A percentile compares a stretch with the other conserved stretches of the same genome.
Evolutionary conservation across 2,888 invertebrate genomes (phyloP).

Genomic region (Drosophila lacicola): DNA sequence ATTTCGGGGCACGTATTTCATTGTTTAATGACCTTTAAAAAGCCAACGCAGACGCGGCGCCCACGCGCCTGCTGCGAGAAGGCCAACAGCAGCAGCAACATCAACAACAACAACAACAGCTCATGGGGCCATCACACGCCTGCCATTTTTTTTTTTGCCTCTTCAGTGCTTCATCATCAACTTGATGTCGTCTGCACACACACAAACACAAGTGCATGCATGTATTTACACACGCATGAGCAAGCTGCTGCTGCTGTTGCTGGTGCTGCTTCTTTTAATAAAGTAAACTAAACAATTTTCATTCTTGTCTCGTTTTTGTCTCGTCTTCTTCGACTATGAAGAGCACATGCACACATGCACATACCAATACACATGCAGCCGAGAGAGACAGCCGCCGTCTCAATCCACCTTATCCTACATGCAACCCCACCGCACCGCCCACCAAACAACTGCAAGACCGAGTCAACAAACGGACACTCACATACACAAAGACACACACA

Average conservation of each 20-base stretch:
- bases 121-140: constrained; percentile 40
- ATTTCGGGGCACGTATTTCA: constrained; percentile 69
- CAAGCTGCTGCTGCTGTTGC: constrained; percentile 13
- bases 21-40: constrained; percentile 82
- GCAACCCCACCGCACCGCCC: constrained; percentile 36
- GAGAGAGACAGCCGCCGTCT: constrained; percentile 22
- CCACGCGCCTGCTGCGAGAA: constrained; percentile 58
- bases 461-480: constrained; percentile 78
- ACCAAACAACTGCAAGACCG: constrained; percentile 55
- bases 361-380: constrained; percentile 25
- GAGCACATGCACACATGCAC: constrained; percentile 38
- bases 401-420: constrained; percentile 40
- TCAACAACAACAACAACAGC: constrained; percentile 31
- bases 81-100: constrained; percentile 49
- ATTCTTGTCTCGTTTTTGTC: constrained; percentile 80
- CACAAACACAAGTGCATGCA: constrained; percentile 6
- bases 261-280: constrained; percentile 71
- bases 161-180: constrained; percentile 68
- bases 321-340: constrained; percentile 68
- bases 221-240: constrained; percentile 40
- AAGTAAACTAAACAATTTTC: constrained; percentile 81
- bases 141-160: constrained; percentile 53
- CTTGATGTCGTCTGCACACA: constrained; percentile 63
- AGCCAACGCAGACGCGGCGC: constrained; percentile 73
- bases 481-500: constrained; percentile 44